phyloP scores from a whole-genome alignment of 2,113 vertebrate species.

The Mobula hypostoma region DNA sequence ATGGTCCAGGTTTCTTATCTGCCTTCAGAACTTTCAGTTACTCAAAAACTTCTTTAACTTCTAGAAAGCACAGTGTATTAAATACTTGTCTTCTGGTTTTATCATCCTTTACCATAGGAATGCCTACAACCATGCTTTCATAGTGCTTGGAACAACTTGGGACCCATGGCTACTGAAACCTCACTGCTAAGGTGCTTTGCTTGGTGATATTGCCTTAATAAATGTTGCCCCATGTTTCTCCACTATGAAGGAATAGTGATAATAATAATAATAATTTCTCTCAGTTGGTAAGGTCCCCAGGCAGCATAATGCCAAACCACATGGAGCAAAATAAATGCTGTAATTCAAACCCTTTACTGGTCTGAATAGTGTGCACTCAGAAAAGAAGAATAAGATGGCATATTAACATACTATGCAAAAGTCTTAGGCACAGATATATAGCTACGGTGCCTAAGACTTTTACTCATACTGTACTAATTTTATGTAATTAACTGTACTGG shows the following conservation, averaged over 20 bases:
- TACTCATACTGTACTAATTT: too few relatives aligned
- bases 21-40: too few relatives aligned
- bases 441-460: too few relatives aligned
- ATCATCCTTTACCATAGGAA: background rate
- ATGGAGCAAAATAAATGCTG: background rate
- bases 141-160: background rate
- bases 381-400: background rate
- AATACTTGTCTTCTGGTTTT: background rate
- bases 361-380: background rate
- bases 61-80: background rate
- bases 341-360: background rate
- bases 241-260: background rate
- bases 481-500: too few relatives aligned
- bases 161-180: background rate
- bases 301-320: background rate
- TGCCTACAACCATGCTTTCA: background rate
- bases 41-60: background rate
- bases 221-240: background rate
- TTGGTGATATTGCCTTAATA: background rate
- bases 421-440: too few relatives aligned
- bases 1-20: too few relatives aligned
- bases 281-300: background rate
- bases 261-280: background rate
- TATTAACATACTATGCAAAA: background rate
- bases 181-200: background rate